These are phyloP conservation scores for Ficedula albicollis DNA, from an alignment of 2,797 vertebrate species.

Conservation along the genomic window DNA sequence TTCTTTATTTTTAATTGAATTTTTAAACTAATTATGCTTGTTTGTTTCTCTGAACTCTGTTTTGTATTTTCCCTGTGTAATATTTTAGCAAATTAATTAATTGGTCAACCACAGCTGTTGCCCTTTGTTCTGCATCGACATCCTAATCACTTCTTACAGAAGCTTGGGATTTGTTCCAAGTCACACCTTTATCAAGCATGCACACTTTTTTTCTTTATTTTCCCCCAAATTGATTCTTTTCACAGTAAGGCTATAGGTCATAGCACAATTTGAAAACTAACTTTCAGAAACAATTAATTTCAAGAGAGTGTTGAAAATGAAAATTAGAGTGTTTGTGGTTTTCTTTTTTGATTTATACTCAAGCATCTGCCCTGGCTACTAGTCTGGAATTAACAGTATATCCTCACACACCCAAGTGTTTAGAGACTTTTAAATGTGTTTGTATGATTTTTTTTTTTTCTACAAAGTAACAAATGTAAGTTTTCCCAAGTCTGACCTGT, in stretches of 20 bases:
- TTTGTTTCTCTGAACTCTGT: neutral
- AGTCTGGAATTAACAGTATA: neutral
- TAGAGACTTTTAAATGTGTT: neutral
- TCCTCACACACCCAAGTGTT: neutral
- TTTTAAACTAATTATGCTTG: neutral
- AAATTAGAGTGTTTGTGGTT: neutral
- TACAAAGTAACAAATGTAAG: neutral
- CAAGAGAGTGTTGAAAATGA: neutral
- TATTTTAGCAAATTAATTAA: neutral
- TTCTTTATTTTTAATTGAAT: neutral
- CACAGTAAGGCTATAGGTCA: neutral
- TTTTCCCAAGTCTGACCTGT: neutral
- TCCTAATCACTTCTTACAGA: neutral
- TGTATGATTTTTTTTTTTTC: neutral
- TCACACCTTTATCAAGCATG: neutral
- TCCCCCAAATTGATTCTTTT: neutral
- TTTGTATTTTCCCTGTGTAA: neutral
- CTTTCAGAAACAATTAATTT: neutral
- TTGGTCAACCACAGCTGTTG: neutral
- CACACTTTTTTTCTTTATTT: neutral
- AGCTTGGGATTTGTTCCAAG: neutral
- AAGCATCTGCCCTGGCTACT: neutral
- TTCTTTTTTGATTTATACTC: neutral
- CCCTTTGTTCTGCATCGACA: neutral
- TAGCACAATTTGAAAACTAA: neutral